Evolutionary conservation across 2,797 vertebrate species (phyloP), one percentile per base, ranked within the genome.

Genomic region (Muscicapa comitata): DNA sequence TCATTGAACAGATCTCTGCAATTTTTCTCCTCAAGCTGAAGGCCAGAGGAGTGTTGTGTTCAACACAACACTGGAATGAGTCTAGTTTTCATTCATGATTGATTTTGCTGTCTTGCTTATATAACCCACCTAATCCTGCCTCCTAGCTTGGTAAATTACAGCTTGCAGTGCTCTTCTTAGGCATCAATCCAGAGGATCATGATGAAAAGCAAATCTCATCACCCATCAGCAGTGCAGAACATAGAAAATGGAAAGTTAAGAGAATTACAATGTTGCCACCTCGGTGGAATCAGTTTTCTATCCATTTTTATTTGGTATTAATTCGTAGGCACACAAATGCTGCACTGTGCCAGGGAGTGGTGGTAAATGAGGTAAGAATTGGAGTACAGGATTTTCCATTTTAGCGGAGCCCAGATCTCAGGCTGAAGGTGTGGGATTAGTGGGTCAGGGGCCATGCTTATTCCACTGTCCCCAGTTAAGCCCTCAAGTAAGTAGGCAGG

Each of bases 131-230:
- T 93, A 94, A 91, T 96, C 91, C 62, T 84, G 62, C 66, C 47
- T 86, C 42, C 67, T 25, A 42, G 40, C 37, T 65, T 43, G 6
- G 45, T 87, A 91, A 79, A 82, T 91, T 24, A 9, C 58, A 81
- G 63, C 66, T 73, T 3, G 1, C 45, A 72, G 42, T 38, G 38
- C n/a, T 83, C 78, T 82, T 82, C 82, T 82, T 78, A 66, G n/a
- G 25, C 73, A 90, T 86, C 66, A 94, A 25, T 45, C 50, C 19
- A 4, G 37, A 93, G 76, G 54, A 73, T 91, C 28, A 6, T 50
- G 73, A 93, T 93, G 87, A 93, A 94, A 91, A 88, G 33, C 13
- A 94, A 94, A 95, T 95, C 91, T 88, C 13, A 7, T 95, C 94
- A 90, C 24, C 17, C 10, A 38, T 75, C 75, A 74, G 35, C 31